Conservation (phyloP, 2,797 vertebrate genomes). For the Hemibagrus guttatus region DNA sequence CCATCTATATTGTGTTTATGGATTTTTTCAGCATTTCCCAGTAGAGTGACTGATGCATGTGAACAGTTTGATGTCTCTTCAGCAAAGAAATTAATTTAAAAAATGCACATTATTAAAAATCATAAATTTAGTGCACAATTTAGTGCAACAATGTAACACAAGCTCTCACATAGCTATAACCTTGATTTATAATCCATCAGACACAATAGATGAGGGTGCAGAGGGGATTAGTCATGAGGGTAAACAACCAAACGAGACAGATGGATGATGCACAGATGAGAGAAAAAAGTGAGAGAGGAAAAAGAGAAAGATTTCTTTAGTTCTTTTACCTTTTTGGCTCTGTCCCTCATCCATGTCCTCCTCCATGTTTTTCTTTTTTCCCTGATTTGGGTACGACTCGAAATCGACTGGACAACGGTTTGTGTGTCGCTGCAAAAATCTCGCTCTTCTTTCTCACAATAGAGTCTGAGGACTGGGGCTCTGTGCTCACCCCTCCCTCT, state of each 20-base stretch:
- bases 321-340: slow-evolving; percentile 92
- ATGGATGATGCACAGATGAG: slow-evolving; percentile 35
- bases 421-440: slow-evolving; percentile 46
- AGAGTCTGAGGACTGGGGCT: slow-evolving; percentile 52
- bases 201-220: slow-evolving; percentile 39
- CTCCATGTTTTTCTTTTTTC: slow-evolving; percentile 81
- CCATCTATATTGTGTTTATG: neutral
- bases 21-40: neutral
- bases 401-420: slow-evolving; percentile 43
- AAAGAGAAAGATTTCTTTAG: slow-evolving; percentile 11
- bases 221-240: slow-evolving; percentile 48
- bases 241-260: slow-evolving; percentile 49
- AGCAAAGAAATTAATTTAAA: neutral
- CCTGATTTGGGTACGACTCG: slow-evolving; percentile 41
- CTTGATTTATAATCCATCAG: slow-evolving; percentile 46
- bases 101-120: neutral
- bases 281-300: neutral
- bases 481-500: slow-evolving; percentile 74
- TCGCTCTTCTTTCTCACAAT: slow-evolving; percentile 53
- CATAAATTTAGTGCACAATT: neutral
- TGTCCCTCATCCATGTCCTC: slow-evolving; percentile 99
- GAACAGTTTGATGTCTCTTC: neutral
- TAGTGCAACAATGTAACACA: neutral
- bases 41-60: neutral
- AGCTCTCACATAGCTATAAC: neutral